Evolutionary conservation across 2,888 invertebrate genomes (phyloP), one percentile per base, ranked within the genome.

Genomic region (Scaptomyza reducta): DNA sequence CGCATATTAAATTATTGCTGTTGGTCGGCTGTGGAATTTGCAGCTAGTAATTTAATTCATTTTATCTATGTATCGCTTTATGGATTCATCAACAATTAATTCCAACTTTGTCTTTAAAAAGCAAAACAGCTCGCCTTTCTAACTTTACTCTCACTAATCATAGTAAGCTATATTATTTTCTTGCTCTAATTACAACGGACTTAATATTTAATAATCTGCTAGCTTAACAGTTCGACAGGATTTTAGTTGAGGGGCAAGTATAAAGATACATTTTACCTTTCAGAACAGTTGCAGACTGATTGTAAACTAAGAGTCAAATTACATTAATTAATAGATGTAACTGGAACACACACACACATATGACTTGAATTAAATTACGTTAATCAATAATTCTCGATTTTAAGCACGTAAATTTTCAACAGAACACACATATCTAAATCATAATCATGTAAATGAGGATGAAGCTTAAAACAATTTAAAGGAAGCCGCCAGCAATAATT

Each of bases 401-500:
- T 6, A n/a, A n/a, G 11, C 14, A 5, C 7, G 14, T 4, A 3
- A 22, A 18, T 7, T 44, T 22, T 31, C 9, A 50, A 18, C 16
- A 5, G 4, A 51, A 45, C 51, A 46, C 45, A 16, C 29, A 35
- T 0, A n/a, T n/a, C 0, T 4, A 1, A 18, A 38, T 51, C 50
- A 51, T 22, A 22, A 49, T 18, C 11, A 66, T 57, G 56, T 33
- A 47, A 60, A 51, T 60, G 42, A 57, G 41, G 45, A 38, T 42
- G 50, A 14, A 11, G 22, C 29, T 27, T n/a, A 35, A 31, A 61
- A 70, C 60, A 70, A 58, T 47, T 54, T 13, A 63, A 67, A 76
- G 77, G 74, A 76, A 71, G 55, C 55, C 16, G 46, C 10, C 16
- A 18, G 35, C 44, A 61, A 67, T 74, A 71, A 74, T 63, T 74